Percentiles rank a stretch among this genome's conserved stretches.
phyloP scores from a whole-genome alignment of 1,140 invertebrate species.

The Caenorhabditis brenneri region DNA sequence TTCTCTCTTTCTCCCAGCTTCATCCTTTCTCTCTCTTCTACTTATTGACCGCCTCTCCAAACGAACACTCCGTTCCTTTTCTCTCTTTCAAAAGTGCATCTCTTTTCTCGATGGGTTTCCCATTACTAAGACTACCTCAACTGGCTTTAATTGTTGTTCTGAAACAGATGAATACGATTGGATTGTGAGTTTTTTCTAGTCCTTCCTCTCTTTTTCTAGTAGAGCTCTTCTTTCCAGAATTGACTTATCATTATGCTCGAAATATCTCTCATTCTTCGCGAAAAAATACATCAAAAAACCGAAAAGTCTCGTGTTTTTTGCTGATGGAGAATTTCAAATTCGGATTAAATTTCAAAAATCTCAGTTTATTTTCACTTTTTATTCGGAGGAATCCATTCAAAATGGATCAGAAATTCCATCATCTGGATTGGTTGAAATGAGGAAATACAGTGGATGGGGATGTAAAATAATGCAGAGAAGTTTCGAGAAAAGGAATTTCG shows the following conservation, averaged over 20 bases:
- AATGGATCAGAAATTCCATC: neutral
- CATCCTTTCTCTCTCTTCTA: too few species aligned
- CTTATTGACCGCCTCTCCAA: too few species aligned
- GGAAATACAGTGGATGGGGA: neutral
- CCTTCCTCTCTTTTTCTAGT: neutral
- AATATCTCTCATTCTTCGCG: neutral
- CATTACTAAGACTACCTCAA: neutral
- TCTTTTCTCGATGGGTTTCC: too few species aligned
- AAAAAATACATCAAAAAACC: neutral
- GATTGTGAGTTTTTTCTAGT: neutral
- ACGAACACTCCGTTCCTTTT: too few species aligned
- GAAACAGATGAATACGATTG: neutral
- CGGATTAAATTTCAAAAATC: neutral
- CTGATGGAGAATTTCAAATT: neutral
- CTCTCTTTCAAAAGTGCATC: too few species aligned
- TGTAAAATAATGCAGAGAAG: neutral
- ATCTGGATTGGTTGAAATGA: neutral
- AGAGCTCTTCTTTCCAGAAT: neutral
- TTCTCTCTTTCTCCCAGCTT: too few species aligned
- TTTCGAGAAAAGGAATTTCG: neutral
- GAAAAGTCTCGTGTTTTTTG: neutral
- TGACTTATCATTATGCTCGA: neutral
- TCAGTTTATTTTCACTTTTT: neutral
- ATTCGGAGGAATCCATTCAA: neutral
- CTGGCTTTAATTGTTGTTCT: neutral